Base-by-base conservation (phyloP, 2,888 invertebrate genomes). In the Trichopria drosophilae region DNA sequence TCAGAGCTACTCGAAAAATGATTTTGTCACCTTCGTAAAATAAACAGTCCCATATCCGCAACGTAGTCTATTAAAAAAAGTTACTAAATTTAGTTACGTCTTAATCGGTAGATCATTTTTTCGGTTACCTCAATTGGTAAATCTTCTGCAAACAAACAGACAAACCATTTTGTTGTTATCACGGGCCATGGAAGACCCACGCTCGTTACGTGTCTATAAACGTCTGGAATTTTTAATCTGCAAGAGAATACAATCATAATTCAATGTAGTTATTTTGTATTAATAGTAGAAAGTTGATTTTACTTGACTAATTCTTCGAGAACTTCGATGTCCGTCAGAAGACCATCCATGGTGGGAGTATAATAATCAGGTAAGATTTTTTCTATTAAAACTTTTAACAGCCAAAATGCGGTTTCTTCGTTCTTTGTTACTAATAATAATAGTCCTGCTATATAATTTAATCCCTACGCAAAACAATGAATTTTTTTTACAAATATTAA, bases 11-110 rank as follows among this genome's bases (percentile, higher is more conserved):
- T 61, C 95, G 82, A 73, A 96, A 91, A 59, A 97, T 79, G 61
- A 96, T 87, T 78, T 95, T 95, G 52, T 89, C 90, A 32, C 96
- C 96, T 77, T 97, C 96, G 64, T 89, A 88, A 78, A 97, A 95
- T 52, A 96, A 78, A 69, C 94, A 93, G 76, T 97, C 96, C 95
- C 96, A 96, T 76, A 96, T 89, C 67, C 96, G 82, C 16, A 95
- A 79, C 31, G 94, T 93, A 6, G 96, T 96, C 84, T 85, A 73
- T 22, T 72, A 71, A 53, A 61, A 55, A 59, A 53, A 47, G 20
- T 26, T 20, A 46, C 35, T 34, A 29, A 42, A 19, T 42, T 26
- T 4, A 37, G n/a, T n/a, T n/a, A n/a, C n/a, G n/a, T n/a, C n/a
- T n/a, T n/a, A n/a, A n/a, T n/a, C n/a, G n/a, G n/a, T n/a, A 31